Base-by-base conservation (phyloP, 2,797 vertebrate genomes). In the Eulemur coronatus region DNA sequence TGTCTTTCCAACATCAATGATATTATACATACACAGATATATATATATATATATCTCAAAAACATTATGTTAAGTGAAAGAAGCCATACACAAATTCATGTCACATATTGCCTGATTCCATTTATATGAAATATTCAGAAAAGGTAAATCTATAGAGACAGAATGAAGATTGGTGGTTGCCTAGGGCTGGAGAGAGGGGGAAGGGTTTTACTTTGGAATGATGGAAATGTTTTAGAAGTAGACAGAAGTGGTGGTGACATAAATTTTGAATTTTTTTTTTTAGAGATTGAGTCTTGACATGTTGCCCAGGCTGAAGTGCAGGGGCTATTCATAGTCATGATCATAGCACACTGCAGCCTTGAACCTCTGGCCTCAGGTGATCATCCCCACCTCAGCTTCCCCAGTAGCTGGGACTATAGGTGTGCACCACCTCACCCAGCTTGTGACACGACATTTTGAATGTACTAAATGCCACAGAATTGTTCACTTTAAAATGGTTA, bases 81-180 rank as follows among this genome's bases (percentile, higher is more conserved):
- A 91, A 84, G 89, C 33, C 88, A 88, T 89, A 88, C 52, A 90
- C 26, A 73, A 86, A 89, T 59, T 59, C 57, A 95, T 81, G 24
- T 91, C 86, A 63, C 75, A 82, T 69, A 67, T 76, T 81, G 59
- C 76, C 78, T 57, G 69, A 87, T 35, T 95, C 43, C 55, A 91
- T 93, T 95, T 84, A 61, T 91, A 91, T 73, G 63, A 94, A 88
- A 79, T 91, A 90, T 86, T 95, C 91, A 94, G 88, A 88, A 82
- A 70, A 52, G 73, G 89, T 76, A 92, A 92, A 92, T 78, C 52
- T 84, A 84, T 65, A 63, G 89, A 94, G 79, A 92, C 78, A 82
- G 94, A 61, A 84, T 57, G 55, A 24, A 24, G 72, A 84, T 84
- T 82, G 55, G n/a, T 88, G 48, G 38, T 91, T 94, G 61, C 90